These are phyloP conservation scores for Barnardius zonarius DNA, from an alignment of 2,113 vertebrate species.

Conservation along the genomic window DNA sequence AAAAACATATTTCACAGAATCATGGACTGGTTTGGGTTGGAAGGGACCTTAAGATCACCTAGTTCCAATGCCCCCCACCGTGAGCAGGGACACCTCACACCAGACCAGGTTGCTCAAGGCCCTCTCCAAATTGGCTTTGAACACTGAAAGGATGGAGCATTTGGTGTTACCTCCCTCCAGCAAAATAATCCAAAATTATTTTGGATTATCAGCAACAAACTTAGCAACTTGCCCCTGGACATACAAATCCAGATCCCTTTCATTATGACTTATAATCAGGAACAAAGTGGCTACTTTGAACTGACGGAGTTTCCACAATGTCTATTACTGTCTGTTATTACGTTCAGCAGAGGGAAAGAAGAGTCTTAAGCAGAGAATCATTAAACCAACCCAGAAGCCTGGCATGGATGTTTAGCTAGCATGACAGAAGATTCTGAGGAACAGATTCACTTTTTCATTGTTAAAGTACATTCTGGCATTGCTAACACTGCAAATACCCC, in stretches of 20 bases:
- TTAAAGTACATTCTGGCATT: not conserved
- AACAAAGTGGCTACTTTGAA: not conserved
- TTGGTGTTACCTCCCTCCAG: not conserved
- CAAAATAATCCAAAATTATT: not conserved
- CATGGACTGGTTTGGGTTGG: not conserved
- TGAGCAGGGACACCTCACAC: not conserved
- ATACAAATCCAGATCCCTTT: not conserved
- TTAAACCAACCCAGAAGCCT: not conserved
- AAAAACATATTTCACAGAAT: not conserved
- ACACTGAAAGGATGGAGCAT: not conserved
- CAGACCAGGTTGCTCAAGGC: not conserved
- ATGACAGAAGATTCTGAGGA: not conserved
- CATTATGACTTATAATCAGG: not conserved
- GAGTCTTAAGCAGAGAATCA: not conserved
- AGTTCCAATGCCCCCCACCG: not conserved
- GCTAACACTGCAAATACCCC: not conserved
- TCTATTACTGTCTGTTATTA: fast-evolving
- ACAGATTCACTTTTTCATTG: not conserved
- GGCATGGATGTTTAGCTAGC: not conserved
- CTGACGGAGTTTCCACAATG: not conserved
- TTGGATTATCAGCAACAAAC: not conserved
- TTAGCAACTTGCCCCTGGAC: not conserved
- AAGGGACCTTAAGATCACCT: not conserved
- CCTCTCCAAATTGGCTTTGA: not conserved
- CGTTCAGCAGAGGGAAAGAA: not conserved